These are phyloP conservation scores for Ecliptopera silaceata DNA, from an alignment of 2,888 invertebrate genomes.

Conservation along the genomic window DNA sequence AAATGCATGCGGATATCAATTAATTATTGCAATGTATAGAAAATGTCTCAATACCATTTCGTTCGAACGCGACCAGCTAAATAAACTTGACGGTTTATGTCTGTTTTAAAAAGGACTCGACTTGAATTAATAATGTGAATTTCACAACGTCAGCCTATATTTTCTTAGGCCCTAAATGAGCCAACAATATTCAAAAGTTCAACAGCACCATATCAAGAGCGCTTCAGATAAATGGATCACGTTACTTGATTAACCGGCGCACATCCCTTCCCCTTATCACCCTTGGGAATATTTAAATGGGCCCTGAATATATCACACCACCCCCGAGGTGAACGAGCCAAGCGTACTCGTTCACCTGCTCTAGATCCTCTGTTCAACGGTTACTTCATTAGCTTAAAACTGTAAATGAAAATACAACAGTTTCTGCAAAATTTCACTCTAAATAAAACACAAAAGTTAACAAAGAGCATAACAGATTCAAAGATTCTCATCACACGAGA, in stretches of 20 bases:
- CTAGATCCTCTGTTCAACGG: constrained; percentile 66
- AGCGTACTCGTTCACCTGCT: constrained; percentile 69
- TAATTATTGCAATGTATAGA: constrained; percentile 35
- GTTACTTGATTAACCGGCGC: constrained; percentile 82
- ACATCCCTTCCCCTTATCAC: constrained; percentile 80
- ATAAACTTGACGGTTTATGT: constrained; percentile 23
- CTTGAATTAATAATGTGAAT: constrained; percentile 10
- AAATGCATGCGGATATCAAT: constrained; percentile 33
- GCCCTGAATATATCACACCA: constrained; percentile 79
- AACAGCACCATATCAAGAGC: constrained; percentile 77
- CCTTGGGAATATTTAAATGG: constrained; percentile 82
- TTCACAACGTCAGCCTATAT: constrained; percentile 13
- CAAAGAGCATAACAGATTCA: constrained; percentile 33
- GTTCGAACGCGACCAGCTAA: constrained; percentile 20
- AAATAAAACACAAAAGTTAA: constrained; percentile 21
- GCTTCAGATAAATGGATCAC: constrained; percentile 82
- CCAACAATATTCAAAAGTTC: constrained; percentile 76
- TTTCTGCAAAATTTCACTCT: constrained; percentile 24
- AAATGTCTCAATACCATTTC: constrained; percentile 34
- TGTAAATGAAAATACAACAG: constrained; percentile 41
- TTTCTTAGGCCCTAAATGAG: constrained; percentile 61
- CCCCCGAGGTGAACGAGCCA: constrained; percentile 66
- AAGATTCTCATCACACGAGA: constrained; percentile 65
- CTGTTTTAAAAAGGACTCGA: constrained; percentile 15
- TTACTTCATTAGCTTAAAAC: constrained; percentile 67